These are phyloP conservation scores for Diloba caeruleocephala DNA, from an alignment of 2,888 invertebrate genomes.

Conservation along the genomic window DNA sequence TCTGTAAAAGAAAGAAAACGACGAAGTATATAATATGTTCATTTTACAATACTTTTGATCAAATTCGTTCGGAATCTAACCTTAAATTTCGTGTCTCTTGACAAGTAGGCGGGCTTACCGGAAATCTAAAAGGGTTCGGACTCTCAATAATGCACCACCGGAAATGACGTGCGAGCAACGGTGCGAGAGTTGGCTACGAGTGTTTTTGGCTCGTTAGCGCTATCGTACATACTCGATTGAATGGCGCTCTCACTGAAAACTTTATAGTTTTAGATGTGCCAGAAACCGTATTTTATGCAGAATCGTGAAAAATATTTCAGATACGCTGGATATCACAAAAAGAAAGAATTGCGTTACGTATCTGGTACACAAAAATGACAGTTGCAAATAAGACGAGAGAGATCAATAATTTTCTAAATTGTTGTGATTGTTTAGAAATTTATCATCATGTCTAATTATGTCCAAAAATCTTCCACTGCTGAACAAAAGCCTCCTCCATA, in stretches of 20 bases:
- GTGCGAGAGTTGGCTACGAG: conserved; percentile 54
- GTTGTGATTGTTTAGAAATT: neutral
- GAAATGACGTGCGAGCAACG: conserved; percentile 68
- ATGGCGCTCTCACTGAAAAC: conserved; percentile 54
- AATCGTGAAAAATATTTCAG: conserved; percentile 29
- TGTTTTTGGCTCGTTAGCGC: conserved; percentile 60
- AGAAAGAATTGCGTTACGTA: conserved; percentile 4
- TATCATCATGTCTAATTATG: too few species aligned
- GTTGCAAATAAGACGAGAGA: too few species aligned
- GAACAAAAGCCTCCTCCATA: too few species aligned
- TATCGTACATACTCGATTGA: conserved; percentile 47
- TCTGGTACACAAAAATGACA: too few species aligned
- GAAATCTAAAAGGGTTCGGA: conserved; percentile 65
- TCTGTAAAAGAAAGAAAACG: too few species aligned
- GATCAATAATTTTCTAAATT: too few species aligned
- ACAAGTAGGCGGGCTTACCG: conserved; percentile 51
- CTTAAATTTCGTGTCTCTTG: conserved; percentile 22
- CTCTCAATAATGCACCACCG: conserved; percentile 64
- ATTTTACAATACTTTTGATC: conserved; percentile 8
- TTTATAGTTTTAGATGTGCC: conserved; percentile 51
- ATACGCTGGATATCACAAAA: conserved; percentile 25
- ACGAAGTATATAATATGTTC: neutral
- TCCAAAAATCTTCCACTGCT: too few species aligned
- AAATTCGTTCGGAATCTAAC: conserved; percentile 14
- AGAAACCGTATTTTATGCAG: conserved; percentile 46